Evolutionary conservation across 2,113 vertebrate species (phyloP).

Genomic region (Calyptommatus sinebrachiatus): DNA sequence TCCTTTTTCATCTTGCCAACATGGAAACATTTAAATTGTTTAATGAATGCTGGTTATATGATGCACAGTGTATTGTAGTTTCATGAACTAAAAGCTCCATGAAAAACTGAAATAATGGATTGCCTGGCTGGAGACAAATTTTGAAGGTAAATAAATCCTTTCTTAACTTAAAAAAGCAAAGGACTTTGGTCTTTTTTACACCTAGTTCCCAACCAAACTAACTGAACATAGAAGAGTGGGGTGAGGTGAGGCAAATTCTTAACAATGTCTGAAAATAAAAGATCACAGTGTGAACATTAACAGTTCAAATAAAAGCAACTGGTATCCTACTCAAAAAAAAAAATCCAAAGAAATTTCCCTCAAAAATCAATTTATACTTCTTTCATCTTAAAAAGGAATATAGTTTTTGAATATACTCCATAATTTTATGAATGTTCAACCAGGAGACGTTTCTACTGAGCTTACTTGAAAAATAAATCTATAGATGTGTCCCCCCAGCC

Average conservation of each 20-base stretch:
- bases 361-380: background rate
- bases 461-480: background rate
- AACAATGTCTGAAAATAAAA: background rate
- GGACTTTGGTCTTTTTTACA: background rate
- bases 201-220: background rate
- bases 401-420: background rate
- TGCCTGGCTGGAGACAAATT: background rate
- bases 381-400: background rate
- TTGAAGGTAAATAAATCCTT: background rate
- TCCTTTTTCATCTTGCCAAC: too few relatives aligned
- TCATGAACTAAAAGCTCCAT: background rate
- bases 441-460: background rate
- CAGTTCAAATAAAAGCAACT: background rate
- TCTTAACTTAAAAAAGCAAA: background rate
- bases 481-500: background rate
- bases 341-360: background rate
- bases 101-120: background rate
- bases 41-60: background rate
- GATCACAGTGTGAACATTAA: background rate
- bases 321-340: background rate
- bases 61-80: background rate
- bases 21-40: background rate
- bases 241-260: background rate
- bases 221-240: background rate
- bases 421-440: background rate